Conservation (phyloP, 2,888 invertebrate species). For the Conops quadrifasciatus region DNA sequence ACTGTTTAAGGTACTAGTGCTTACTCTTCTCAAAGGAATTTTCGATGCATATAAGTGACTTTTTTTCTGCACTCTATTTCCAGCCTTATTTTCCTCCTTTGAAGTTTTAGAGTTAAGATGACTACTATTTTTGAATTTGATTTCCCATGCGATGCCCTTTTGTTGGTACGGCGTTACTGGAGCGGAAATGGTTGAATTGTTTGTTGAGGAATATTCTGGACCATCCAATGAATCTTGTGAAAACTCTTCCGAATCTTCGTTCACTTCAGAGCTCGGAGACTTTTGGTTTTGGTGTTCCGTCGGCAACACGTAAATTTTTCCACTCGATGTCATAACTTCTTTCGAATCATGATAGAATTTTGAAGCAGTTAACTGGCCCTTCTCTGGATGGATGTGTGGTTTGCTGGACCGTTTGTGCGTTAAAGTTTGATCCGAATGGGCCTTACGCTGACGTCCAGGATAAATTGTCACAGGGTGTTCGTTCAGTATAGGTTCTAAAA, state of each 20-base stretch:
- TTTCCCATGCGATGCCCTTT: constrained; percentile 88
- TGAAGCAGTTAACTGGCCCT: background rate
- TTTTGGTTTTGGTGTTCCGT: constrained; percentile 26
- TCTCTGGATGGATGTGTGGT: background rate
- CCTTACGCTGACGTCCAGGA: constrained; percentile 64
- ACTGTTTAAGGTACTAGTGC: too few species aligned
- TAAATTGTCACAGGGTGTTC: constrained; percentile 76
- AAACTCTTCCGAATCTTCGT: constrained; percentile 69
- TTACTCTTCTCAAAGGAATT: constrained; percentile 2
- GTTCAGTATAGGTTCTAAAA: constrained; percentile 65
- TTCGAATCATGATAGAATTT: background rate
- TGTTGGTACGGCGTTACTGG: constrained; percentile 74
- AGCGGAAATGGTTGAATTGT: constrained; percentile 67
- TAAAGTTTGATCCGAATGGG: background rate
- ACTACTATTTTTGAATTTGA: constrained; percentile 74
- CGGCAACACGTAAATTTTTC: constrained; percentile 20
- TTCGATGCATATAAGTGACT: background rate
- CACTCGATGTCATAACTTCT: constrained; percentile 11
- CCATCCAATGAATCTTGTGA: constrained; percentile 86
- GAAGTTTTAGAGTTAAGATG: background rate
- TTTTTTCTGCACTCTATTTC: constrained; percentile 8
- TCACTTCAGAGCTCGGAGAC: background rate
- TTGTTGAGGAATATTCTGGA: constrained; percentile 67
- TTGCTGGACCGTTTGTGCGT: constrained; percentile 45
- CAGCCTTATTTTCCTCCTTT: background rate